Percentiles rank a stretch among this genome's conserved stretches.
These are phyloP conservation scores for Pyrrhosoma nymphula DNA, from an alignment of 2,888 invertebrate species.

Conservation along the genomic window DNA sequence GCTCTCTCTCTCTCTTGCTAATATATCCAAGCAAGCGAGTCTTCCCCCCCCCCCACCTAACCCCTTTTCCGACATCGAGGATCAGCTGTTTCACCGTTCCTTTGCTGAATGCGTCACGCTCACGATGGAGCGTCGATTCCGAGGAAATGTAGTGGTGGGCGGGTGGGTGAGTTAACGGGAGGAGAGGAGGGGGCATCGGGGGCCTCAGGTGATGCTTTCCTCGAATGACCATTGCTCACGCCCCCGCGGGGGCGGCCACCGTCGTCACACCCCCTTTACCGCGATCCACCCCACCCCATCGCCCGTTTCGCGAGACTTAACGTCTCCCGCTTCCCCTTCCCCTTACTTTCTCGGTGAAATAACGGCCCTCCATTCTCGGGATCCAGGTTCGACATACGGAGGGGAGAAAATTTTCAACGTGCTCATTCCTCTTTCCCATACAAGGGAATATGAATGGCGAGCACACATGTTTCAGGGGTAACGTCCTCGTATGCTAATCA, in stretches of 20 bases:
- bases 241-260: not conserved
- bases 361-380: not conserved
- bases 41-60: too few relatives aligned
- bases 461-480: too few relatives aligned
- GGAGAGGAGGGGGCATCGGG: not conserved
- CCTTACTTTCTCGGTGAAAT: not conserved
- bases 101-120: not conserved
- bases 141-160: not conserved
- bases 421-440: not conserved
- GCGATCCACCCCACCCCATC: not conserved
- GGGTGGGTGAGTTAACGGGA: not conserved
- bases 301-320: not conserved
- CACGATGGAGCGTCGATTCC: not conserved
- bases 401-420: not conserved
- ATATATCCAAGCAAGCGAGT: not conserved
- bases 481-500: too few relatives aligned
- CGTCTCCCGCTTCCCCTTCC: not conserved
- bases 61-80: not conserved
- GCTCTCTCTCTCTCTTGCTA: too few relatives aligned
- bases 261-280: not conserved
- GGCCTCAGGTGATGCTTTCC: not conserved
- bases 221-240: constrained; percentile 18
- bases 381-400: not conserved
- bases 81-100: constrained; percentile 3
- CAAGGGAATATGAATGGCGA: too few relatives aligned